These are phyloP conservation scores for Cichladusa arquata DNA, from an alignment of 2,113 vertebrate species.

Conservation along the genomic window DNA sequence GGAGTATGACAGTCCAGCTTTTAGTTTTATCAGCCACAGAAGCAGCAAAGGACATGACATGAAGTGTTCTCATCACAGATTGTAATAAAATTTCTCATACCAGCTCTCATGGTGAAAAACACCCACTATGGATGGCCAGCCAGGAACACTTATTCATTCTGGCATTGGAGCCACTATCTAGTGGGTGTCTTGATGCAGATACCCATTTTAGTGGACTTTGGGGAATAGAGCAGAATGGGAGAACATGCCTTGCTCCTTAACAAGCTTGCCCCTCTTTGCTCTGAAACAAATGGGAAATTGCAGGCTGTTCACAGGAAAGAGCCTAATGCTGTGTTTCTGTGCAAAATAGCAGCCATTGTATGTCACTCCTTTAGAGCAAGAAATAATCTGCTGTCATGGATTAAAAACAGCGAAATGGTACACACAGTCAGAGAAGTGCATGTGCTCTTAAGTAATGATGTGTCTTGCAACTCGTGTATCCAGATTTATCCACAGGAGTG, in stretches of 20 bases:
- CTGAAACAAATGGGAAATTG: not conserved
- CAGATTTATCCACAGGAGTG: not conserved
- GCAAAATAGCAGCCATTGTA: not conserved
- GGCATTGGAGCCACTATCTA: not conserved
- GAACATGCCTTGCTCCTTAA: not conserved
- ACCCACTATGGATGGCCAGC: not conserved
- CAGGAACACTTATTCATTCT: not conserved
- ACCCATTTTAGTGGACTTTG: not conserved
- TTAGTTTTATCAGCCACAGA: not conserved
- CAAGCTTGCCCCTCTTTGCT: not conserved
- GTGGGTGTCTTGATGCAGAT: not conserved
- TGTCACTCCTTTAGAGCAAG: not conserved
- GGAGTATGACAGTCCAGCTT: not conserved
- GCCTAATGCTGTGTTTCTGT: not conserved
- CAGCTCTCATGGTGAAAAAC: not conserved
- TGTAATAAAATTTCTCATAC: not conserved
- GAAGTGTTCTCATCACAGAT: not conserved
- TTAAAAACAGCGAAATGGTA: not conserved
- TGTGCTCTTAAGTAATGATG: not conserved
- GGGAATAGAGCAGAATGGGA: not conserved
- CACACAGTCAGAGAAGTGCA: not conserved
- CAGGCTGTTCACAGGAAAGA: not conserved
- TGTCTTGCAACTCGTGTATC: accelerated
- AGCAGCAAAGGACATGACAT: not conserved
- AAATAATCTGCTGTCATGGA: not conserved